Evolutionary conservation across 92 coral and sea anemone species (phyloP).

Genomic region (Zoanthus solanderi): DNA sequence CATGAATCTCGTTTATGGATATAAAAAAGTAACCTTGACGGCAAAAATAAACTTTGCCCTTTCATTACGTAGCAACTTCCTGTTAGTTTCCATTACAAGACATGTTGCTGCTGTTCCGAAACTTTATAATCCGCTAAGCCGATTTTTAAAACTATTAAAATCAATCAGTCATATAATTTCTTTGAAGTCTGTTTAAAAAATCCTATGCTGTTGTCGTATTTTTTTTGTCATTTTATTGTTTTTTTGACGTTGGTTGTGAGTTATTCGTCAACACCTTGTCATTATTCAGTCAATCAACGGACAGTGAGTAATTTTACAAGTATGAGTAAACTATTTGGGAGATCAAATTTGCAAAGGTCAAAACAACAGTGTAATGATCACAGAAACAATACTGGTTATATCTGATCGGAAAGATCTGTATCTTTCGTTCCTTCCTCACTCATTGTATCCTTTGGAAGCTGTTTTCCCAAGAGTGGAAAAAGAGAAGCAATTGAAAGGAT

Average conservation of each 20-base stretch:
- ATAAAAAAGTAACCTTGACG: not conserved
- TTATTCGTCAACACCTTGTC: not conserved
- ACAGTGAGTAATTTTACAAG: not conserved
- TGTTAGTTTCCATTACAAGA: not conserved
- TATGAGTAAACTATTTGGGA: not conserved
- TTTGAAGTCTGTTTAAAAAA: not conserved
- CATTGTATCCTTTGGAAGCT: not conserved
- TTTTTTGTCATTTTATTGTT: not conserved
- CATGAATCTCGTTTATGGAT: no score
- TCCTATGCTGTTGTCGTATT: not conserved
- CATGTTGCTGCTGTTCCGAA: not conserved
- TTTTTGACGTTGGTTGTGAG: not conserved
- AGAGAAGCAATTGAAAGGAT: not conserved
- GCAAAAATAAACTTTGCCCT: not conserved
- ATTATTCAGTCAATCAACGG: not conserved
- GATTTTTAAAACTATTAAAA: not conserved
- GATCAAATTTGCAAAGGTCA: conserved; percentile 22
- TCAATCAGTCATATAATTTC: not conserved
- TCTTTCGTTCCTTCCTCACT: not conserved
- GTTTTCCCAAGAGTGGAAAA: not conserved
- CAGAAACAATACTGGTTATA: not conserved
- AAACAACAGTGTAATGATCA: conserved; percentile 1
- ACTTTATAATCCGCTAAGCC: not conserved
- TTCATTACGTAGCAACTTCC: not conserved
- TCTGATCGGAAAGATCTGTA: conserved; percentile 16